Evolutionary conservation across 2,113 vertebrate genomes (phyloP).

Genomic region (Caranx melampygus): DNA sequence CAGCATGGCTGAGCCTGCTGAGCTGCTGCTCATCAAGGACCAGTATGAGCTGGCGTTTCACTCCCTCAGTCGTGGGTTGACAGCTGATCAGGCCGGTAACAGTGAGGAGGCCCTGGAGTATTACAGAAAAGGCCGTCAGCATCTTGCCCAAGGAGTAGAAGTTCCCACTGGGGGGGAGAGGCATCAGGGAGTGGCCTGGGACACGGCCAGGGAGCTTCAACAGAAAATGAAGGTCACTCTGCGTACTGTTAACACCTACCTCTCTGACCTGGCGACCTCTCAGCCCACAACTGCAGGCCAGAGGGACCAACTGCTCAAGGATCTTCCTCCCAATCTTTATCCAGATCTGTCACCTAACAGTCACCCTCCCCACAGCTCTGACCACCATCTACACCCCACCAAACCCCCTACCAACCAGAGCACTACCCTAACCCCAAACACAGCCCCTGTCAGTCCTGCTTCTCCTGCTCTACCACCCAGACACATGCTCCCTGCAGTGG

Average conservation of each 20-base stretch:
- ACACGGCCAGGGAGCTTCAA: slow-evolving; percentile 89
- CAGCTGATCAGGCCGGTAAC: slow-evolving; percentile 86
- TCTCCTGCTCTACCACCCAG: slow-evolving; percentile 46
- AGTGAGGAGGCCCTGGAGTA: slow-evolving; percentile 83
- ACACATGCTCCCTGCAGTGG: slow-evolving; percentile 41
- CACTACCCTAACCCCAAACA: slow-evolving; percentile 24
- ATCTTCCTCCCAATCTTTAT: slow-evolving; percentile 51
- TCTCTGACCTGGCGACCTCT: slow-evolving; percentile 82
- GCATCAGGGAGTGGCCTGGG: slow-evolving; percentile 83
- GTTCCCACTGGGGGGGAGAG: slow-evolving; percentile 78
- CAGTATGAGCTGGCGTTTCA: slow-evolving; percentile 88
- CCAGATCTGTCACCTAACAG: slow-evolving; percentile 48
- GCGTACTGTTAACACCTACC: slow-evolving; percentile 80
- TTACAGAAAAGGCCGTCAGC: slow-evolving; percentile 86
- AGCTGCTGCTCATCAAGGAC: slow-evolving; percentile 87
- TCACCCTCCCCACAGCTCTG: slow-evolving; percentile 49
- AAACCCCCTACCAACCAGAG: slow-evolving; percentile 72
- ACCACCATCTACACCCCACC: slow-evolving; percentile 83
- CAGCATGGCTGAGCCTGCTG: slow-evolving; percentile 74
- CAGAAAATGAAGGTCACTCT: slow-evolving; percentile 89
- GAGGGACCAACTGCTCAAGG: slow-evolving; percentile 34
- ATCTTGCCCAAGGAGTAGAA: slow-evolving; percentile 86
- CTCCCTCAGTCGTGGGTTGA: slow-evolving; percentile 87
- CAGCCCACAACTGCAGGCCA: slow-evolving; percentile 12
- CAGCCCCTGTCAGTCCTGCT: slow-evolving; percentile 64